phyloP scores from a whole-genome alignment of 2,113 vertebrate genomes.

The Chamaetylas fuelleborni region DNA sequence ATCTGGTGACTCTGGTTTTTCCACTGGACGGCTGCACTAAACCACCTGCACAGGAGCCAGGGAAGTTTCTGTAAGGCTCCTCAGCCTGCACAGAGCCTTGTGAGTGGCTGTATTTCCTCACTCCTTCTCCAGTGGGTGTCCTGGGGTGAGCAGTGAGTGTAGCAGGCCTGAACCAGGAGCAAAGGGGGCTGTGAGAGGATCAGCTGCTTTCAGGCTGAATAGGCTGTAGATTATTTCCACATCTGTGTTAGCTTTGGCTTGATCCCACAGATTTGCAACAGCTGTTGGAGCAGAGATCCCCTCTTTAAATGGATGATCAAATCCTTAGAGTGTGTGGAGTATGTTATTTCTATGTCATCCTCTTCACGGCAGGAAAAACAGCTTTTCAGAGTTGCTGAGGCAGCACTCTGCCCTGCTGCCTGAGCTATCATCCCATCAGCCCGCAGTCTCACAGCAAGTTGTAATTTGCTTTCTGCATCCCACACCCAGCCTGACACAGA shows the following conservation, averaged over 20 bases:
- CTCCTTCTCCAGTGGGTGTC: not conserved
- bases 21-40: not conserved
- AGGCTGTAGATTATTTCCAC: slow-evolving; percentile 57
- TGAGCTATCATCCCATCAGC: slow-evolving; percentile 1
- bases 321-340: slow-evolving; percentile 27
- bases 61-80: not conserved
- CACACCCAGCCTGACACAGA: not conserved
- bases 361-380: slow-evolving; percentile 52
- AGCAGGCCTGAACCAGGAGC: not conserved
- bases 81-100: not conserved
- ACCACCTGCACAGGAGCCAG: slow-evolving; percentile 48
- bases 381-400: slow-evolving; percentile 61
- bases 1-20: slow-evolving; percentile 46
- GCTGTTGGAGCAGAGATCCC: slow-evolving; percentile 73
- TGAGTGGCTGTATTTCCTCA: not conserved
- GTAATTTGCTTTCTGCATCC: slow-evolving; percentile 22
- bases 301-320: slow-evolving; percentile 66
- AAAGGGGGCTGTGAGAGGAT: not conserved
- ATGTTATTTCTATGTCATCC: slow-evolving; percentile 59
- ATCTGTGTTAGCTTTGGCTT: slow-evolving; percentile 78
- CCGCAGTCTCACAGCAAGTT: not conserved
- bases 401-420: slow-evolving; percentile 34
- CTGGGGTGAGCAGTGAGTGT: not conserved
- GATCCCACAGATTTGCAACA: slow-evolving; percentile 71
- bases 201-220: slow-evolving; percentile 43